Evolutionary conservation across 2,797 vertebrate genomes (phyloP).

Genomic region (Myripristis jacobus): DNA sequence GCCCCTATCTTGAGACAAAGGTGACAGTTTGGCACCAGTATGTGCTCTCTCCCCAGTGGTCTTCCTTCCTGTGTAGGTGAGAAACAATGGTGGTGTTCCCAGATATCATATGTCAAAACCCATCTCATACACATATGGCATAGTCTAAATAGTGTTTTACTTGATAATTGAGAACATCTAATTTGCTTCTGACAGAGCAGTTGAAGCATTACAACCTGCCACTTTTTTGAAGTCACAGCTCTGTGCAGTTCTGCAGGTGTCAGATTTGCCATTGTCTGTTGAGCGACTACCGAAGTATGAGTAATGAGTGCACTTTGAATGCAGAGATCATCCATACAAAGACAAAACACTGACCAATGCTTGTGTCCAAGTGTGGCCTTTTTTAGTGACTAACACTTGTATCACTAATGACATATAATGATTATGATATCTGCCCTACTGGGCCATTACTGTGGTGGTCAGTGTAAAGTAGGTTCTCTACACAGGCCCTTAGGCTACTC

Average conservation of each 20-base stretch:
- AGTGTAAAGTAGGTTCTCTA: constrained; percentile 71
- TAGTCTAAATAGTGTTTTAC: constrained; percentile 51
- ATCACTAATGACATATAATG: constrained; percentile 75
- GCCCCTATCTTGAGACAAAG: constrained; percentile 54
- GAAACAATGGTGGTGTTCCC: constrained; percentile 70
- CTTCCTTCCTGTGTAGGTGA: constrained; percentile 65
- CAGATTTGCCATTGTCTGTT: constrained; percentile 9
- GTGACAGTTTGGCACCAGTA: constrained; percentile 64
- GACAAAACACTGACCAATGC: constrained; percentile 40
- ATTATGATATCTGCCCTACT: constrained; percentile 64
- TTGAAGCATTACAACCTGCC: constrained; percentile 15
- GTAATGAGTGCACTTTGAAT: constrained; percentile 41
- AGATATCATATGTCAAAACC: constrained; percentile 65
- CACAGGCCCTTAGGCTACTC: constrained; percentile 68
- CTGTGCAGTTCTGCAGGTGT: constrained; percentile 1
- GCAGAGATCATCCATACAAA: constrained; percentile 24
- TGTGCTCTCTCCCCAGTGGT: constrained; percentile 59
- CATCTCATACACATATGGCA: constrained; percentile 70
- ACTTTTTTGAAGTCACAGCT: constrained; percentile 34
- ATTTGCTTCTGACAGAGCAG: constrained; percentile 36
- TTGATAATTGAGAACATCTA: constrained; percentile 68
- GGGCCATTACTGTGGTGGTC: constrained; percentile 73
- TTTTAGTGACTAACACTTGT: constrained; percentile 59
- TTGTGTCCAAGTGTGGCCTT: constrained; percentile 63
- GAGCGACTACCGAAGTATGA: constrained; percentile 12